Base-by-base conservation (phyloP, 2,888 invertebrate genomes). In the Xestoiulus laeticollis region DNA sequence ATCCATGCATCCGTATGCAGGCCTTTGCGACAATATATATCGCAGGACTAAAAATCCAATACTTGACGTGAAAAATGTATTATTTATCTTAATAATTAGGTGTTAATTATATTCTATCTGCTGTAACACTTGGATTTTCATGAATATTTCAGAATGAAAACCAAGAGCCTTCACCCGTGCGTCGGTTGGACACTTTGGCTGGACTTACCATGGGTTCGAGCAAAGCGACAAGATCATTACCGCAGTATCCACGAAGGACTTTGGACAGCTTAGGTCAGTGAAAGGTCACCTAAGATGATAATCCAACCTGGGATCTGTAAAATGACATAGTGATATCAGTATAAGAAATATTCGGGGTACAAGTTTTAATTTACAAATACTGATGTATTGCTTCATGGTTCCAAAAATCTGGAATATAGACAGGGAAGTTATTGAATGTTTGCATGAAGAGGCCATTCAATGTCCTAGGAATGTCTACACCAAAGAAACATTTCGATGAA, bases 141-240 rank as follows among this genome's bases (percentile, higher is more conserved):
- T 68, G 68, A 68, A 68, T 68, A 68, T 33, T 85, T 85, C 22
- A 87, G 87, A 53, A 78, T 32, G 87, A 84, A 83, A 83, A 48
- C 10, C 26, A 30, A 32, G 87, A 87, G 16, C 53, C 33, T 10
- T 12, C n/a, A 22, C 48, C 87, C 26, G 85, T 85, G 85, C 87
- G 87, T n/a, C 87, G 87, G 4, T 59, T 87, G 85, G 87, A 87
- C 59, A 53, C 87, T 26, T 85, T 87, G 33, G 53, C 87, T n/a
- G 87, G 87, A 30, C 43, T 85, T 5, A 85, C 87, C 19, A 85
- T 87, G 19, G 87, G 87, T 12, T 85, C 87, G 38, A 87, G 68
- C 26, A 87, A 87, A 85, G 82, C 87, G 3, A 87, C 85, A 5
- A 48, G 87, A 32, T 87, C 87, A 1, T 22, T 87, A 12, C 30